Evolutionary conservation across 2,888 invertebrate genomes (phyloP).

Genomic region (Timema podura): DNA sequence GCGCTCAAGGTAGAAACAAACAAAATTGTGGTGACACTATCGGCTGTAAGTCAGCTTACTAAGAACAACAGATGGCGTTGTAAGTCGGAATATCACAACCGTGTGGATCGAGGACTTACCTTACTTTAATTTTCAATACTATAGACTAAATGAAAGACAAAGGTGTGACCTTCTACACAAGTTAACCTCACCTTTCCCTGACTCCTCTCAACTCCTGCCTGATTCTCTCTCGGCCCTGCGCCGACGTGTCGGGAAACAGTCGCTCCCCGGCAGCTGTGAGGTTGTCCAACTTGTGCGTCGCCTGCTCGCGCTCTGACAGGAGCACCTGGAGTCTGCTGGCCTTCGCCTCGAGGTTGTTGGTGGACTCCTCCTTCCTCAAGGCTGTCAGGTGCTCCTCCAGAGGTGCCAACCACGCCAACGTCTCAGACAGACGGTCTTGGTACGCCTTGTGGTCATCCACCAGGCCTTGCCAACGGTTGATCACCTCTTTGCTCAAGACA

Average conservation of each 20-base stretch:
- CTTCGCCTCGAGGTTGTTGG: constrained; percentile 39
- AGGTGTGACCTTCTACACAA: neutral
- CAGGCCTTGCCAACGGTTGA: constrained; percentile 77
- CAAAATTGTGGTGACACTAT: no score
- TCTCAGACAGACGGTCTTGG: constrained; percentile 68
- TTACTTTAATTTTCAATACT: no score
- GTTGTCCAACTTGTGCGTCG: constrained; percentile 70
- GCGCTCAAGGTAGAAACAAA: no score
- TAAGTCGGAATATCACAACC: no score
- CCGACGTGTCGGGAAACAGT: constrained; percentile 88
- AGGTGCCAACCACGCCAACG: constrained; percentile 71
- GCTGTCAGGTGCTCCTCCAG: constrained; percentile 66
- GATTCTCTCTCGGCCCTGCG: constrained; percentile 83
- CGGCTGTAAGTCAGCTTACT: no score
- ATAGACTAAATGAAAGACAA: no score
- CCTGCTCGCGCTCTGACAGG: constrained; percentile 74
- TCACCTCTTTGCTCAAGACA: constrained; percentile 77
- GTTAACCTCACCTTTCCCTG: constrained; percentile 53
- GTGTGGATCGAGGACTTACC: no score
- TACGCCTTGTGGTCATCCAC: constrained; percentile 80
- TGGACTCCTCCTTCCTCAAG: constrained; percentile 49
- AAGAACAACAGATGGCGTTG: no score
- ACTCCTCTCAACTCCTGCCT: constrained; percentile 77
- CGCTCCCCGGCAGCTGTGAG: constrained; percentile 78
- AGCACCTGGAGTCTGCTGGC: constrained; percentile 40